Percentiles rank a stretch among this genome's conserved stretches.
phyloP scores from a whole-genome alignment of 2,113 vertebrate species.

The Sclerurus mexicanus region DNA sequence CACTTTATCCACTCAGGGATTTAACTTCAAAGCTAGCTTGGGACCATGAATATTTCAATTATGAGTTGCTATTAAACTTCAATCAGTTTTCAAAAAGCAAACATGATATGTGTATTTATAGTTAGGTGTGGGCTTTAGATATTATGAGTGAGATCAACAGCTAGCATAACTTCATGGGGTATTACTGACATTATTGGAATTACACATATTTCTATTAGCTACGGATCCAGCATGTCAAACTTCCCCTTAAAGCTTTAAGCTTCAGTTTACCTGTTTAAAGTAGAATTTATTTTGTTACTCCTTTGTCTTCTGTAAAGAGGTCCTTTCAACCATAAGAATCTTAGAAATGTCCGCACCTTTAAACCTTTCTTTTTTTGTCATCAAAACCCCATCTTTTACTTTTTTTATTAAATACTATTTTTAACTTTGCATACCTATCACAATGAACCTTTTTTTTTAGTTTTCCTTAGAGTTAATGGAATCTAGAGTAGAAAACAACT shows the following conservation, averaged over 20 bases:
- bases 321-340: background rate
- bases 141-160: constrained; percentile 24
- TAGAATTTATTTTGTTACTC: background rate
- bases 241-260: background rate
- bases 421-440: background rate
- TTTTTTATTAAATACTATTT: background rate
- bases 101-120: constrained; percentile 41
- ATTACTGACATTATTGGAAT: background rate
- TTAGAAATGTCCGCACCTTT: background rate
- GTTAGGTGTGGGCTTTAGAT: constrained; percentile 50
- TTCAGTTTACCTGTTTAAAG: background rate
- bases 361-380: background rate
- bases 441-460: background rate
- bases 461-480: background rate
- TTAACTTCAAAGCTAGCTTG: constrained; percentile 50
- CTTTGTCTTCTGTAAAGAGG: background rate
- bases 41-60: constrained; percentile 42
- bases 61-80: constrained; percentile 46
- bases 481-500: background rate
- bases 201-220: background rate
- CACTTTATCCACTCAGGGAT: constrained; percentile 28
- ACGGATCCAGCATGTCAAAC: background rate
- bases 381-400: background rate
- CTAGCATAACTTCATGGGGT: background rate
- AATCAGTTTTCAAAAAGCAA: constrained; percentile 44